Percentiles rank a stretch among this genome's conserved stretches.
These are phyloP conservation scores for Pterocles gutturalis DNA, from an alignment of 2,113 vertebrate species.

Conservation along the genomic window DNA sequence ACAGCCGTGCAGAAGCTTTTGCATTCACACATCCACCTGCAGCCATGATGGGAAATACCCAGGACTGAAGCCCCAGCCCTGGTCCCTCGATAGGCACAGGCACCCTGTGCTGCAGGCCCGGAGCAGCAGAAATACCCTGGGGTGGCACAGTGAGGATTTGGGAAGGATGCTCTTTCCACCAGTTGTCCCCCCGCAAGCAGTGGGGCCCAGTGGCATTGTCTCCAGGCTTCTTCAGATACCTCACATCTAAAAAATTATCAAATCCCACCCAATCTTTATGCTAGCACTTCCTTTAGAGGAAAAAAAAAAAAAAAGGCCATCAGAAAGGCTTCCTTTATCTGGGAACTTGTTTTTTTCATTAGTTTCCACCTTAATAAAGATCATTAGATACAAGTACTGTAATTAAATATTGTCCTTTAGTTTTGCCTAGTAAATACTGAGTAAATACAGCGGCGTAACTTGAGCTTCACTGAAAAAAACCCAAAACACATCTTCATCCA, in stretches of 20 bases:
- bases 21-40: neutral
- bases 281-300: neutral
- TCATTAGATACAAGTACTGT: neutral
- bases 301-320: too few relatives aligned
- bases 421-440: neutral
- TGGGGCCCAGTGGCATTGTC: neutral
- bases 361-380: neutral
- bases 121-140: neutral
- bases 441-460: neutral
- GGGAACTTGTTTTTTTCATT: neutral
- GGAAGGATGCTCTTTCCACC: neutral
- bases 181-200: neutral
- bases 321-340: neutral
- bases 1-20: neutral
- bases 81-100: accelerated
- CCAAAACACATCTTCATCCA: neutral
- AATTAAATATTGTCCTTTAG: neutral
- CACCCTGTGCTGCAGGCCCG: neutral
- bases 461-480: neutral
- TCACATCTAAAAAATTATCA: neutral
- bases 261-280: neutral
- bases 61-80: neutral
- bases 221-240: neutral
- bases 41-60: accelerated
- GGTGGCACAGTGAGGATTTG: accelerated